Base-by-base conservation (phyloP, 1,140 invertebrate genomes). In the Venturia canescens region DNA sequence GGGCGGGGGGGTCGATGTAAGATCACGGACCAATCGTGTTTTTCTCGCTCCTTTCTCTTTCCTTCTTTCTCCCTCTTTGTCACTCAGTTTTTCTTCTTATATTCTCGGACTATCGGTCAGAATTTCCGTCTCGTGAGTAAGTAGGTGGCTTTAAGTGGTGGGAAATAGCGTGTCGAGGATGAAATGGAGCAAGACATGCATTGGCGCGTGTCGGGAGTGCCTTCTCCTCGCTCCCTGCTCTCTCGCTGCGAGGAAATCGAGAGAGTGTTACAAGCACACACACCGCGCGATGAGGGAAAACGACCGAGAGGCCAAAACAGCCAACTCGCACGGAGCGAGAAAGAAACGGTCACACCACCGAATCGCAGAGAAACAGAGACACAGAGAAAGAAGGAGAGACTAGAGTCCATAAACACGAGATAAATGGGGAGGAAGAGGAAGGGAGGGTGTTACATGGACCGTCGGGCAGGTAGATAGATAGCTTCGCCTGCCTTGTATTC, bases 141-240 rank as follows among this genome's bases (percentile, higher is more conserved):
- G 89, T 91, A 91, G 90, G 90, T 90, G 87, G 90, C 66, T 69
- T 89, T 88, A 89, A 89, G 86, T 88, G 89, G 87, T 87, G 84
- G 86, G 85, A 87, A 88, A 77, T 77, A 66, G 75, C 75, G 89
- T 87, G 85, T 85, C 85, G 78, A 88, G 85, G 85, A 90, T 88
- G 89, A 91, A 92, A 90, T 91, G 90, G 89, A 91, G 90, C 91
- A 90, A 90, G 87, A 91, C 89, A 88, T 84, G 90, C 89, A 90
- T 89, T 91, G 89, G 87, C 89, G 90, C 90, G 90, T 91, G 90
- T 91, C 91, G 89, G 89, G 89, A 87, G 90, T 90, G 89, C 88
- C 88, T 87, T 80, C 83, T 85, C 66, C 26, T 31, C 31, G 26
- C 86, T 86, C 77, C 38, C 53, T 75, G 66, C 21, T n/a, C 53